Conservation (phyloP, 2,888 invertebrate species). For the Drosophila tanythrix region DNA sequence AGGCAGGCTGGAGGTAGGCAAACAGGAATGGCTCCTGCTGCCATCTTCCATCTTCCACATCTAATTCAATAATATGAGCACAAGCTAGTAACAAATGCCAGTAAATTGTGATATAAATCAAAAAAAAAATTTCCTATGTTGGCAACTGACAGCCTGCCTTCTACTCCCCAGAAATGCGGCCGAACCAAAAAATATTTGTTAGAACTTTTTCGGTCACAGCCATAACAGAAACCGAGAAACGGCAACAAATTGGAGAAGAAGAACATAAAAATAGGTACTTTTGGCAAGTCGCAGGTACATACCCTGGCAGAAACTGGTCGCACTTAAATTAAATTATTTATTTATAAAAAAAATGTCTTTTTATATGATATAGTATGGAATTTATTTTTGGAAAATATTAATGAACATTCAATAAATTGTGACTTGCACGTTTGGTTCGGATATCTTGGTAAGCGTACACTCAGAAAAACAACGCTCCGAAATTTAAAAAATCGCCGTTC, state of each 20-base stretch:
- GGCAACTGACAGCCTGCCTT: conserved; percentile 58
- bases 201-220: conserved; percentile 48
- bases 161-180: background rate
- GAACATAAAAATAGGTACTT: background rate
- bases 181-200: conserved; percentile 43
- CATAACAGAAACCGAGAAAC: conserved; percentile 21
- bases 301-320: background rate
- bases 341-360: background rate
- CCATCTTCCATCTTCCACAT: conserved; percentile 25
- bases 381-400: background rate
- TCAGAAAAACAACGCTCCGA: background rate
- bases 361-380: background rate
- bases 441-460: background rate
- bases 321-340: background rate
- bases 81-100: conserved; percentile 59
- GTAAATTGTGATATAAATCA: conserved; percentile 80
- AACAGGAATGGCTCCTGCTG: background rate
- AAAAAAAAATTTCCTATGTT: conserved; percentile 54
- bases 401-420: background rate
- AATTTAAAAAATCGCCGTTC: background rate
- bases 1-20: conserved; percentile 11
- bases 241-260: conserved; percentile 26
- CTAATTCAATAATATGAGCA: conserved; percentile 69
- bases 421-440: background rate
- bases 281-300: background rate